Conservation (phyloP, 1,140 invertebrate species). For the Camponotus floridanus region DNA sequence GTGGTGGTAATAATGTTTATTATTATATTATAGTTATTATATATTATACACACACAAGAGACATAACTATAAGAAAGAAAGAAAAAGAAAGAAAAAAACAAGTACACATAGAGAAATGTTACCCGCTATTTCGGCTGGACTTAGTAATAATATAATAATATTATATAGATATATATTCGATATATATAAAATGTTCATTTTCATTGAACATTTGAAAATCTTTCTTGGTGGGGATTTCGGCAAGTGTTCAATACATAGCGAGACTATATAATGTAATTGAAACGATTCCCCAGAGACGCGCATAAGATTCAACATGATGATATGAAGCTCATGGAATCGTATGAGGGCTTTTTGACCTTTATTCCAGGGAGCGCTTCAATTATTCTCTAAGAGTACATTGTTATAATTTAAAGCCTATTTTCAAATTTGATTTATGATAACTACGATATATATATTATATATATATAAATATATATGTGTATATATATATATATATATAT, state of each 20-base stretch:
- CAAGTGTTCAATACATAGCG: slow-evolving; percentile 80
- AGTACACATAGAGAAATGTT: slow-evolving; percentile 66
- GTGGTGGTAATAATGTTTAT: slow-evolving; percentile 82
- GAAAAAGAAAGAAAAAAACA: slow-evolving; percentile 17
- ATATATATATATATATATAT: too few species aligned
- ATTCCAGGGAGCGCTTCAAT: slow-evolving; percentile 81
- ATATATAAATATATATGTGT: too few species aligned
- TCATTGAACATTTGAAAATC: slow-evolving; percentile 77
- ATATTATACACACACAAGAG: slow-evolving; percentile 62
- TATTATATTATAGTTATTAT: slow-evolving; percentile 80
- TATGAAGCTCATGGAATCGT: slow-evolving; percentile 75
- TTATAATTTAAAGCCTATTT: slow-evolving; percentile 84
- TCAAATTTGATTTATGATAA: slow-evolving; percentile 84
- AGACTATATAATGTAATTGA: slow-evolving; percentile 78
- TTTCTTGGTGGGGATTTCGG: slow-evolving; percentile 77
- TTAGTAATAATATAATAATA: slow-evolving; percentile 72
- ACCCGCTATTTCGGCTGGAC: slow-evolving; percentile 70
- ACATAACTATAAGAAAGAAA: slow-evolving; percentile 68
- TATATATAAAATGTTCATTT: slow-evolving; percentile 78
- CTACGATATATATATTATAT: slow-evolving; percentile 66
- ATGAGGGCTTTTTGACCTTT: slow-evolving; percentile 78
- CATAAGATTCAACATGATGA: slow-evolving; percentile 68
- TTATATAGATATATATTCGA: slow-evolving; percentile 66
- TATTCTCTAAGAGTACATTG: slow-evolving; percentile 80
- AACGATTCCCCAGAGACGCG: slow-evolving; percentile 73